Evolutionary conservation across 2,888 invertebrate species (phyloP).

Genomic region (Petrolisthes cinctipes): DNA sequence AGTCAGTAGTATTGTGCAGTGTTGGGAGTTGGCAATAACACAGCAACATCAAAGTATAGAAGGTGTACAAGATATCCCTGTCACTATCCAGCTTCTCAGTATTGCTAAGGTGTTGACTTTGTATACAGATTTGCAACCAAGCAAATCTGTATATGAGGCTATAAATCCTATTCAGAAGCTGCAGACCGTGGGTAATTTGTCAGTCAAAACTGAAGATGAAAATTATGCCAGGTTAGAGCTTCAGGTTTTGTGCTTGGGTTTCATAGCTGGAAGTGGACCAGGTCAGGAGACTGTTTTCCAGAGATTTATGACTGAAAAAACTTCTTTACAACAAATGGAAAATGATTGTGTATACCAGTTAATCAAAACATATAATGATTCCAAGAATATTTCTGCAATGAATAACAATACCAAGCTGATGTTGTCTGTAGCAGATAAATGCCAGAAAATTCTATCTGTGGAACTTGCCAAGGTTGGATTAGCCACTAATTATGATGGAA

Average conservation of each 20-base stretch:
- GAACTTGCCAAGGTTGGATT: slow-evolving; percentile 29
- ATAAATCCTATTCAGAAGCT: slow-evolving; percentile 34
- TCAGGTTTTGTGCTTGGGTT: slow-evolving; percentile 36
- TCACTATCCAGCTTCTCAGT: slow-evolving; percentile 3
- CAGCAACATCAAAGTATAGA: background rate
- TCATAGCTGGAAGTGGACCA: slow-evolving; percentile 6
- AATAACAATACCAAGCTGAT: background rate
- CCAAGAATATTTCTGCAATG: background rate
- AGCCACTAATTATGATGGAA: slow-evolving; percentile 39
- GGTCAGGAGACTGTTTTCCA: slow-evolving; percentile 22
- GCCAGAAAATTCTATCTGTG: slow-evolving; percentile 30
- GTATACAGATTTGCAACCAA: slow-evolving; percentile 31
- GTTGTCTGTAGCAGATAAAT: slow-evolving; percentile 27
- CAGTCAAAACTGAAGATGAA: background rate
- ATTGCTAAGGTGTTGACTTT: slow-evolving; percentile 34
- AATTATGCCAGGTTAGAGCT: slow-evolving; percentile 29
- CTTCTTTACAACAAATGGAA: slow-evolving; percentile 16
- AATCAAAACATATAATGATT: slow-evolving; percentile 33
- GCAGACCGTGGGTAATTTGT: slow-evolving; percentile 9
- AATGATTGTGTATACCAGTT: slow-evolving; percentile 33
- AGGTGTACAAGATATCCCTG: background rate
- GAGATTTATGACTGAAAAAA: background rate
- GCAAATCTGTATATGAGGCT: slow-evolving; percentile 15
- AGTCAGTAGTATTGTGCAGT: background rate
- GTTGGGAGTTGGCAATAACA: slow-evolving; percentile 27